Conservation (phyloP, 2,797 vertebrate species). For the Lacerta bilineata region DNA sequence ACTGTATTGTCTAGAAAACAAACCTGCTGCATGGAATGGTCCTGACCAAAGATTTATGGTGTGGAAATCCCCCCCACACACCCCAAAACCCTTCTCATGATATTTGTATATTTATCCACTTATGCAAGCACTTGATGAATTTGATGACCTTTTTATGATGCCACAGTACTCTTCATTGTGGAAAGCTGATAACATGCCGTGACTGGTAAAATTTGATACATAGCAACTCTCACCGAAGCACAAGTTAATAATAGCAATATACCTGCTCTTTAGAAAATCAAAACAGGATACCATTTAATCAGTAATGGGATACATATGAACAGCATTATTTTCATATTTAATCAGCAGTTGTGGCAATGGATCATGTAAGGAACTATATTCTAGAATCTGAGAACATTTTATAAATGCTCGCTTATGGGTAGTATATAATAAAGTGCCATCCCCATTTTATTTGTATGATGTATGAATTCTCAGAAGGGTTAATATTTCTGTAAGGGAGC, state of each 20-base stretch:
- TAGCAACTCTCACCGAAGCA: not conserved
- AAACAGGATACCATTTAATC: not conserved
- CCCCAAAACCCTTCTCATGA: not conserved
- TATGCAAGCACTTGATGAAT: not conserved
- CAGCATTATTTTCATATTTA: not conserved
- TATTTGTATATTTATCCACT: not conserved
- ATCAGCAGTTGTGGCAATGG: not conserved
- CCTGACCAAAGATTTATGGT: not conserved
- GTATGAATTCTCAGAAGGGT: not conserved
- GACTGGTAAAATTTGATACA: too few species aligned
- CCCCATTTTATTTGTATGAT: not conserved
- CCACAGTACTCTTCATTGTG: not conserved
- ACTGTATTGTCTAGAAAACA: not conserved
- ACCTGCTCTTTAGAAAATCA: not conserved
- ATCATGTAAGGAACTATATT: conserved; percentile 1
- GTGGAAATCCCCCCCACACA: not conserved
- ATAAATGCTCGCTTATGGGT: not conserved
- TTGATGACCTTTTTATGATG: not conserved
- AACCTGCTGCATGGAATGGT: not conserved
- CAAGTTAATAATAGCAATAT: not conserved
- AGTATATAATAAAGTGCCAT: not conserved
- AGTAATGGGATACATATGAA: not conserved
- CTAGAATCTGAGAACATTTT: not conserved
- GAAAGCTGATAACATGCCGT: not conserved
- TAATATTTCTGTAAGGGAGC: not conserved